Evolutionary conservation across 2,797 vertebrate species (phyloP), one percentile per base, ranked within the genome.

Genomic region (Coregonus suidteri): DNA sequence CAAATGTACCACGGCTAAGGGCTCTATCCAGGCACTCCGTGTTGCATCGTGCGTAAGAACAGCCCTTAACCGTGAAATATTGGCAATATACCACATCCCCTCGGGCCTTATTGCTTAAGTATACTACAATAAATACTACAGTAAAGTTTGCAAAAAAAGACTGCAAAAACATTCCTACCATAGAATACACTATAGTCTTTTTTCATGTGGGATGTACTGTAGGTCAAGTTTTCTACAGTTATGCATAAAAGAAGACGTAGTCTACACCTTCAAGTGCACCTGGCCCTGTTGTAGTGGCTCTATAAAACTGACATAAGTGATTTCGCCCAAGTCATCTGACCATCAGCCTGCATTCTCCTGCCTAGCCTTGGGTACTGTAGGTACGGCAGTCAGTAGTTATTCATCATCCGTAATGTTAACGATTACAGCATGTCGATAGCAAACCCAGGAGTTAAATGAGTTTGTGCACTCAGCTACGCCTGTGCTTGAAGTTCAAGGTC

Each of bases 401-500:
- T 94, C 91, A 92, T 94, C 93, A 93, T 94, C 92, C 86, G 86
- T 93, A 91, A 94, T 92, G 93, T 93, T 94, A 94, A 92, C 84
- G 89, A 94, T 93, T 92, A 93, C 93, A 92, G 92, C 89, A 87
- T 89, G 93, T 94, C 93, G 91, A 94, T 95, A 94, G 90, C 88
- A 90, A 91, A 90, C 88, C 90, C 86, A 74, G 88, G 89, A 90
- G 91, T 91, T 93, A 93, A 95, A 94, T 94, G 93, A 94, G 93
- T 94, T 92, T 93, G 93, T 93, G 92, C 89, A 90, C 89, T 90
- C 90, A 90, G 91, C 91, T 88, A 91, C 86, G 91, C 90, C 91
- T 88, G 90, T 81, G 85, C 89, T 82, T 59, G 34, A 84, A 78
- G 92, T 93, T 94, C 94, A 95, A 95, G 94, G 93, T 94, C 91